Conservation (phyloP, 2,888 invertebrate genomes). For the Mythimna loreyi region DNA sequence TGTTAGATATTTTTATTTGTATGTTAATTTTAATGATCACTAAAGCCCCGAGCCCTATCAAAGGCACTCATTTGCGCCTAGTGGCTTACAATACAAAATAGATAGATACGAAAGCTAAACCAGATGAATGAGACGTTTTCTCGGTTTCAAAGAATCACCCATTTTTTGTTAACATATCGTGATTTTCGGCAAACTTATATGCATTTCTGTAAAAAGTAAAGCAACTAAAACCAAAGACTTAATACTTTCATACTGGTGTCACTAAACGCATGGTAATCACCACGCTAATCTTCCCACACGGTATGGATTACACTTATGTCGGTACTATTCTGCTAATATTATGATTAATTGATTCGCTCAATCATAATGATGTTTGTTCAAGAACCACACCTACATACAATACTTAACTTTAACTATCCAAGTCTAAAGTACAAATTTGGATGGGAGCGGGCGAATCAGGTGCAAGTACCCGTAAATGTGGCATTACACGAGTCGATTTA, state of each 20-base stretch:
- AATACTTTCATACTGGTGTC: slow-evolving; percentile 31
- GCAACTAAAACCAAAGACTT: slow-evolving; percentile 11
- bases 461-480: slow-evolving; percentile 52
- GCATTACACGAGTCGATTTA: slow-evolving; percentile 52
- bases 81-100: too few relatives aligned
- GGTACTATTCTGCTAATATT: slow-evolving; percentile 67
- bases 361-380: slow-evolving; percentile 58
- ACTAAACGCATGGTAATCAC: slow-evolving; percentile 51
- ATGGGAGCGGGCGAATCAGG: slow-evolving; percentile 14
- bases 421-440: slow-evolving; percentile 25
- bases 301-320: slow-evolving; percentile 63
- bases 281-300: slow-evolving; percentile 65
- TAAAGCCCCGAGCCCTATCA: too few relatives aligned
- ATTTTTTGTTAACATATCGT: not conserved
- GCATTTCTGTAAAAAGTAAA: not conserved
- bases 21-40: too few relatives aligned
- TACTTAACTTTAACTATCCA: not conserved
- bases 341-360: slow-evolving; percentile 71
- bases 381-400: slow-evolving; percentile 8
- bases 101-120: too few relatives aligned
- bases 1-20: too few relatives aligned
- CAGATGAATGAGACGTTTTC: too few relatives aligned
- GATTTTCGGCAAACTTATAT: not conserved
- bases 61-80: too few relatives aligned
- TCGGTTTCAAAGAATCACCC: too few relatives aligned